Evolutionary conservation across 1,140 invertebrate genomes (phyloP).

Genomic region (Drosophila sp.): DNA sequence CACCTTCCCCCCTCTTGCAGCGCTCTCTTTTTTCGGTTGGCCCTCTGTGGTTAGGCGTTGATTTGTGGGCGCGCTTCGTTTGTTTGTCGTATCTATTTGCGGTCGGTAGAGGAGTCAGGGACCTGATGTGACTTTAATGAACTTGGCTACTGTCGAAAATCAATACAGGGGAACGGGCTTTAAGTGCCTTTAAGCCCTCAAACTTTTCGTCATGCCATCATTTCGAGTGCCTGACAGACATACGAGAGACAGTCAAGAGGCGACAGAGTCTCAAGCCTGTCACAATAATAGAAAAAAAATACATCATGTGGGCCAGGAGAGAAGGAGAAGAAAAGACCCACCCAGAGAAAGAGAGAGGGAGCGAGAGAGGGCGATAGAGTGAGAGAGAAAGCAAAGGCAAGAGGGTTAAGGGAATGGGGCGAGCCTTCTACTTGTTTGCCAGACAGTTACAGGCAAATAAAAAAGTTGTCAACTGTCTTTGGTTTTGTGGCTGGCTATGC

Average conservation of each 20-base stretch:
- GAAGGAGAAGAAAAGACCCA: background rate
- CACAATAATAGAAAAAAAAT: conserved; percentile 72
- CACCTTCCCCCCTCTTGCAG: background rate
- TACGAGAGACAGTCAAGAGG: conserved; percentile 35
- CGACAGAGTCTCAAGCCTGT: conserved; percentile 41
- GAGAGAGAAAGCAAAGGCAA: background rate
- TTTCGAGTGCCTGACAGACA: conserved; percentile 28
- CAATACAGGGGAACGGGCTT: conserved; percentile 52
- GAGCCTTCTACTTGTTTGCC: conserved; percentile 8
- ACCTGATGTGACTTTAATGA: conserved; percentile 78
- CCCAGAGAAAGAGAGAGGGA: background rate
- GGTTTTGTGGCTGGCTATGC: conserved; percentile 53
- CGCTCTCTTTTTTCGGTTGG: background rate
- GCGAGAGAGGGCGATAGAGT: background rate
- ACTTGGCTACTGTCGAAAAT: conserved; percentile 67
- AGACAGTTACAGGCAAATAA: conserved; percentile 45
- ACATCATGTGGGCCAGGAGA: conserved; percentile 23
- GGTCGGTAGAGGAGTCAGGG: conserved; percentile 38
- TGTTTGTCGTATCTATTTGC: conserved; percentile 71
- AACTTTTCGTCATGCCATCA: conserved; percentile 25
- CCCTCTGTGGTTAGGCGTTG: conserved; percentile 72
- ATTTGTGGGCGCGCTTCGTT: conserved; percentile 67
- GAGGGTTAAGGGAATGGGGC: background rate
- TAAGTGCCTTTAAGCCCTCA: conserved; percentile 44
- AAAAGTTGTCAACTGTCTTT: conserved; percentile 75